These are phyloP conservation scores for Synergus japonicus DNA, from an alignment of 2,888 invertebrate genomes.

Conservation along the genomic window DNA sequence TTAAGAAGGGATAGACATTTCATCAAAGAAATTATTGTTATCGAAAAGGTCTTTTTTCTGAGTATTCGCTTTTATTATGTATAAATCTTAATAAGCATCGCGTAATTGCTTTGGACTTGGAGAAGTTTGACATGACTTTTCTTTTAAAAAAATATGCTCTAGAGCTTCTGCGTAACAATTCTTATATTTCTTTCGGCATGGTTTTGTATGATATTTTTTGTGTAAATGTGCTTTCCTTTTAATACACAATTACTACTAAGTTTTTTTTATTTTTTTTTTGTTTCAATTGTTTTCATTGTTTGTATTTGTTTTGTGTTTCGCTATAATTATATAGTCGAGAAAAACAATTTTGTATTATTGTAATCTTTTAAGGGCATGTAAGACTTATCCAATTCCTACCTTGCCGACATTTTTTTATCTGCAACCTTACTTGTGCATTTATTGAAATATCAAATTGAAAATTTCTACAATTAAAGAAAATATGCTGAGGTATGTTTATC, in stretches of 20 bases:
- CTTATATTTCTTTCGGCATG: slow-evolving; percentile 2
- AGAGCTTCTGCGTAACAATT: background rate
- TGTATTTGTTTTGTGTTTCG: background rate
- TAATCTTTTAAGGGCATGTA: background rate
- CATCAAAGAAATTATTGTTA: background rate
- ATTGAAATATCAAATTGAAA: no score
- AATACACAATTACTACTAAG: background rate
- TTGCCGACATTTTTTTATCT: no score
- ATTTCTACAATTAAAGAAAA: no score
- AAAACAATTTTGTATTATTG: background rate
- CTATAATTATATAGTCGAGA: background rate
- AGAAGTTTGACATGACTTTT: background rate
- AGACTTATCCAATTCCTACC: no score
- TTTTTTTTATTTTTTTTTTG: background rate
- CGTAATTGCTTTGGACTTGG: background rate
- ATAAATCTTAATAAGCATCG: background rate
- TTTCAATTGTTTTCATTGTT: background rate
- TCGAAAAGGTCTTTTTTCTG: background rate
- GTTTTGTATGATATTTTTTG: slow-evolving; percentile 14
- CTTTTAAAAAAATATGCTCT: background rate
- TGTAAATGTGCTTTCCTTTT: background rate
- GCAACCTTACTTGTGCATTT: no score
- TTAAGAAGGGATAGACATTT: background rate
- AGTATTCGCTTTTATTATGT: background rate
- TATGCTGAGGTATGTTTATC: no score